Evolutionary conservation across 2,888 invertebrate genomes (phyloP), one percentile per base, ranked within the genome.

Genomic region (Eulithis testata): DNA sequence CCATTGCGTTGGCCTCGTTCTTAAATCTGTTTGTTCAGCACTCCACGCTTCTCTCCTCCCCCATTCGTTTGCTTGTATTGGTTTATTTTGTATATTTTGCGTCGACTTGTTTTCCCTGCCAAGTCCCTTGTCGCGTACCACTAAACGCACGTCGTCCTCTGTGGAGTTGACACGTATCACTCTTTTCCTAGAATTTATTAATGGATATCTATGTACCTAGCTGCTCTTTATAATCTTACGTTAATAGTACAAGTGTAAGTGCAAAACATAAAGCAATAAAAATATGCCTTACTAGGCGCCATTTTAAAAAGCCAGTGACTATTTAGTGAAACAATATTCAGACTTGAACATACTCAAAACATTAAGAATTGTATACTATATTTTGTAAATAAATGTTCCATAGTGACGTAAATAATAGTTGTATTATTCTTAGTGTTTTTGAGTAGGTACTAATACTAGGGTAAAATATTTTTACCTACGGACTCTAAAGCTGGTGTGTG

Each of bases 31-130:
- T 80, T 94, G 95, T 85, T 97, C 97, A 49, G 97, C 97, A 79
- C 97, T 97, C 97, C 97, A 97, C 40, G 97, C 97, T 94, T 97
- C 97, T 82, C 96, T 95, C 83, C 95, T 93, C 80, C 95, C 95
- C 96, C 96, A 96, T 84, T 96, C 96, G 71, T 95, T 95, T 77
- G 95, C 95, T 94, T 96, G 96, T 85, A 96, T 94, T 78, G 96
- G 95, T 90, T 96, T 96, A 94, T 95, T 96, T 93, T 96, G 91
- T 89, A 89, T 79, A 88, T 91, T 95, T 94, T 96, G 96, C 86
- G 95, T 96, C 85, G 96, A 95, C 94, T 96, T 96, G 94, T 95
- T 96, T 93, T 96, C 95, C 89, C 94, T 95, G 84, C 94, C 94
- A 88, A 94, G 93, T 91, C 95, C 95, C 87, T 95, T 94, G 93